Evolutionary conservation across 2,888 invertebrate genomes (phyloP).

Genomic region (Tupiocoris notatus): DNA sequence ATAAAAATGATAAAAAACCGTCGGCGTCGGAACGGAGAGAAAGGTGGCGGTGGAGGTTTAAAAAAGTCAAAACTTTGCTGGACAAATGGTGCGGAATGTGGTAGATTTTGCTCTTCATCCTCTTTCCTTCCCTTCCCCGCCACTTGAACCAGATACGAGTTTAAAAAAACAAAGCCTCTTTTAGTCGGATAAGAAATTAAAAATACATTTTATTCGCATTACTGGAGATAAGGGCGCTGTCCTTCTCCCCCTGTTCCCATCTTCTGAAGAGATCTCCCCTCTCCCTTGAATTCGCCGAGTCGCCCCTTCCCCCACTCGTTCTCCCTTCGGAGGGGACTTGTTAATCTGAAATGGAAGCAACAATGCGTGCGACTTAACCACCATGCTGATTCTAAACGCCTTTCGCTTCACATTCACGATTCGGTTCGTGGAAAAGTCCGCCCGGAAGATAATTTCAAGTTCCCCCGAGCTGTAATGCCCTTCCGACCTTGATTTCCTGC

Average conservation of each 20-base stretch:
- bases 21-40: not conserved
- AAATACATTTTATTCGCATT: constrained; percentile 49
- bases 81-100: constrained; percentile 49
- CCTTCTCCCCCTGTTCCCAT: not conserved
- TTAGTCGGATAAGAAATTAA: constrained; percentile 48
- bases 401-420: too few relatives aligned
- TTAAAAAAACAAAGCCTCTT: constrained; percentile 37
- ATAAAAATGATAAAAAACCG: constrained; percentile 49
- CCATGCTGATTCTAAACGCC: too few relatives aligned
- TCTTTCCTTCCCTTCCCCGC: not conserved
- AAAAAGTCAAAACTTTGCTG: constrained; percentile 48
- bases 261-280: not conserved
- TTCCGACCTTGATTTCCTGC: too few relatives aligned
- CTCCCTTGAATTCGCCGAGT: not conserved
- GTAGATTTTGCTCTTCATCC: constrained; percentile 39
- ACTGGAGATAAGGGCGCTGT: constrained; percentile 28
- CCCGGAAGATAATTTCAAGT: too few relatives aligned
- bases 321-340: not conserved
- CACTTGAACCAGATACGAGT: constrained; percentile 22
- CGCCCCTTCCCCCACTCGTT: not conserved
- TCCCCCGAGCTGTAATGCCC: too few relatives aligned
- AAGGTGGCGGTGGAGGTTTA: constrained; percentile 10
- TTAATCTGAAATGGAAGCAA: not conserved
- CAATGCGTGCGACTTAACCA: not conserved
- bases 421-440: too few relatives aligned